Conservation (phyloP, 2,888 invertebrate genomes). For the Geotrupes spiniger region DNA sequence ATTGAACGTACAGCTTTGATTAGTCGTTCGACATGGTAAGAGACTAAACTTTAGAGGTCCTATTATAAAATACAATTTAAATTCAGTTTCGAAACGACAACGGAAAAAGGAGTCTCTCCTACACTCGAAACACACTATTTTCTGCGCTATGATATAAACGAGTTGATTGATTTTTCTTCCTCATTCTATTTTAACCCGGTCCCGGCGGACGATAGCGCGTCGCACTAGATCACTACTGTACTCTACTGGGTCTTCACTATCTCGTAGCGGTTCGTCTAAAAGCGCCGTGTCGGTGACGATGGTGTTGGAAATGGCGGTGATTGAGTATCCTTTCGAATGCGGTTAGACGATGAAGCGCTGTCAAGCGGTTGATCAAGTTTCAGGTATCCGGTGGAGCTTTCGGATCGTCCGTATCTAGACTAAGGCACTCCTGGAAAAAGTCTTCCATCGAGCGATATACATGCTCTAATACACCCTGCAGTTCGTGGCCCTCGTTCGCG, state of each 20-base stretch:
- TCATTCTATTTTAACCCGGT: conserved; percentile 17
- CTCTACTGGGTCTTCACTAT: conserved; percentile 6
- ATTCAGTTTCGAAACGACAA: conserved; percentile 22
- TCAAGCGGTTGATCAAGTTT: conserved; percentile 25
- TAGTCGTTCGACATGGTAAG: not conserved
- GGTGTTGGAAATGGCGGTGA: conserved; percentile 27
- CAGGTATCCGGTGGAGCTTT: conserved; percentile 59
- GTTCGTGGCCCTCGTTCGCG: conserved; percentile 86
- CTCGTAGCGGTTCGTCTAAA: conserved; percentile 15
- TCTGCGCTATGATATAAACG: conserved; percentile 23
- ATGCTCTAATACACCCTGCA: conserved; percentile 82
- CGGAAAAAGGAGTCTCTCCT: conserved; percentile 1
- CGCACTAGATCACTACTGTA: conserved; percentile 6
- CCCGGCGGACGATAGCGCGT: conserved; percentile 23
- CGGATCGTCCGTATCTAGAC: conserved; percentile 75
- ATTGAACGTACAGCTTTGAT: too few relatives aligned
- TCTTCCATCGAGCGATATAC: conserved; percentile 92
- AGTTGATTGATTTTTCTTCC: conserved; percentile 24
- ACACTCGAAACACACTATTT: conserved; percentile 3
- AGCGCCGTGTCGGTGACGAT: conserved; percentile 15
- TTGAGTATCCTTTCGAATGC: conserved; percentile 26
- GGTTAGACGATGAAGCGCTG: conserved; percentile 18
- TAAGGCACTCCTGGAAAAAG: conserved; percentile 86
- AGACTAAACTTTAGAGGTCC: conserved; percentile 11
- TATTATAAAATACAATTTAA: conserved; percentile 32